phyloP scores from a whole-genome alignment of 1,140 invertebrate genomes.

The Maniola jurtina region DNA sequence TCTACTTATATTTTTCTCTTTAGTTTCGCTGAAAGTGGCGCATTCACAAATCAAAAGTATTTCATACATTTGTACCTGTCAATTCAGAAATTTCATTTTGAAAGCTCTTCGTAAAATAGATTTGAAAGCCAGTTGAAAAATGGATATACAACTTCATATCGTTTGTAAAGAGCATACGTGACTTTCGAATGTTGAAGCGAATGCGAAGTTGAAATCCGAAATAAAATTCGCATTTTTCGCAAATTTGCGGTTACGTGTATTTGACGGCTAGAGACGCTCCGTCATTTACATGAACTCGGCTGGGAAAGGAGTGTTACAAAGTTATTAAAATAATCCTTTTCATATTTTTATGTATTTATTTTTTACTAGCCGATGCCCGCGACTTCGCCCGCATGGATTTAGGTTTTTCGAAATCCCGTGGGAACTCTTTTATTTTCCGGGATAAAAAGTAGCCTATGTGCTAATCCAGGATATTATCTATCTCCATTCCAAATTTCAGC shows the following conservation, averaged over 20 bases:
- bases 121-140: neutral
- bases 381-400: too few species aligned
- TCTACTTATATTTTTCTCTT: too few species aligned
- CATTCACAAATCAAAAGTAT: neutral
- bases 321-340: slow-evolving; percentile 1
- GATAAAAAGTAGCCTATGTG: too few species aligned
- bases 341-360: neutral
- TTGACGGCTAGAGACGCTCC: neutral
- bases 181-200: neutral
- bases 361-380: too few species aligned
- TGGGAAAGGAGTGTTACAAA: neutral
- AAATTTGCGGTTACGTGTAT: slow-evolving; percentile 5
- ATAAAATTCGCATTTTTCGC: slow-evolving; percentile 6
- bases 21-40: too few species aligned
- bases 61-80: neutral
- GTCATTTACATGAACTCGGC: neutral
- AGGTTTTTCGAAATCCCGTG: too few species aligned
- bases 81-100: neutral
- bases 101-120: neutral
- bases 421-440: too few species aligned
- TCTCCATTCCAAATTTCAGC: too few species aligned
- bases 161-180: neutral
- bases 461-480: too few species aligned
- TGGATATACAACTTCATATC: neutral
- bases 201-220: neutral